phyloP scores from a whole-genome alignment of 37 sponge, comb jelly and placozoan genomes.

The Amphimedon queenslandica region DNA sequence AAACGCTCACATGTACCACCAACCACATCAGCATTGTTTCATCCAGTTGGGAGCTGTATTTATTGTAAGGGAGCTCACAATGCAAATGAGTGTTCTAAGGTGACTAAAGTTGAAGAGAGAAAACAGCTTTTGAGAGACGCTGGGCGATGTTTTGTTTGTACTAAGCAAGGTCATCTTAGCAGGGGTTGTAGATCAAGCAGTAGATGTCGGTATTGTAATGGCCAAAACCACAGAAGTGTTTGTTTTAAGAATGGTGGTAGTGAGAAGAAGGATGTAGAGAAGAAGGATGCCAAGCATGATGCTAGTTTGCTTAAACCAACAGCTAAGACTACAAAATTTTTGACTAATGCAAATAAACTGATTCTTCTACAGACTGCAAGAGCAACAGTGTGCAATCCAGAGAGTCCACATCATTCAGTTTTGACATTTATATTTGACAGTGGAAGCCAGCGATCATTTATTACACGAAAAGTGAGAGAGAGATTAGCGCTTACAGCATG shows the following conservation, averaged over 20 bases:
- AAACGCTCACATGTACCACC: neutral
- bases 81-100: slow-evolving; percentile 4
- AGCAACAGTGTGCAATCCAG: slow-evolving; percentile 1
- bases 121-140: slow-evolving; percentile 18
- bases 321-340: neutral
- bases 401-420: neutral
- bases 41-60: neutral
- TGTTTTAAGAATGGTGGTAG: too few species aligned
- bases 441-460: too few species aligned
- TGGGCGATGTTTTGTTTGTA: slow-evolving; percentile 47
- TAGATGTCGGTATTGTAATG: slow-evolving; percentile 25
- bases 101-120: slow-evolving; percentile 4
- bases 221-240: slow-evolving; percentile 31
- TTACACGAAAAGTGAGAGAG: slow-evolving; percentile 11
- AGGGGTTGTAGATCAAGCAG: slow-evolving; percentile 15
- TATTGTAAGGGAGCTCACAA: slow-evolving; percentile 44
- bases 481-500: slow-evolving; percentile 5
- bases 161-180: slow-evolving; percentile 26
- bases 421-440: slow-evolving; percentile 12
- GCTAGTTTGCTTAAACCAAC: neutral
- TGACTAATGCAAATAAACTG: neutral
- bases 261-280: too few species aligned
- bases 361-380: slow-evolving; percentile 40
- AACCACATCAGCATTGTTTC: neutral
- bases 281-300: too few species aligned